These are phyloP conservation scores for Zosterops japonicus DNA, from an alignment of 2,113 vertebrate genomes.

Conservation along the genomic window DNA sequence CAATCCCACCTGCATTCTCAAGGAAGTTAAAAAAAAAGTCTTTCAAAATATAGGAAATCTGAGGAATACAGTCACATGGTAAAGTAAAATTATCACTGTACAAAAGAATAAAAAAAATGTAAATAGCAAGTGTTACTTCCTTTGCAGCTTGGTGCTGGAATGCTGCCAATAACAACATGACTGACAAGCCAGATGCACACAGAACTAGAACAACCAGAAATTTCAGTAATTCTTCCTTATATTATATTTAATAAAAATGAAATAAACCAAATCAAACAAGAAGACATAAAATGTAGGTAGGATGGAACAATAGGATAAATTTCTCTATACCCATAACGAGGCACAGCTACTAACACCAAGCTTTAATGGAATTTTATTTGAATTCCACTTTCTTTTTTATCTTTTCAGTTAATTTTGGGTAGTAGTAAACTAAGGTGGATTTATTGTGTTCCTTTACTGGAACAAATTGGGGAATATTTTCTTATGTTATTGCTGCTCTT, in stretches of 20 bases:
- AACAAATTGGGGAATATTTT: not conserved
- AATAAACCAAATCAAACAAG: not conserved
- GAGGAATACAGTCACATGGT: not conserved
- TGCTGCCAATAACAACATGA: not conserved
- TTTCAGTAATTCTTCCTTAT: not conserved
- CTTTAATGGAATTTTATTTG: not conserved
- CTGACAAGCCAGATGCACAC: not conserved
- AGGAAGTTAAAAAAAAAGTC: not conserved
- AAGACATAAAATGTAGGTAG: not conserved
- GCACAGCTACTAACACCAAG: not conserved
- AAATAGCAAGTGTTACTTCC: not conserved
- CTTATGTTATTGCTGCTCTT: not conserved
- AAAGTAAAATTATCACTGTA: not conserved
- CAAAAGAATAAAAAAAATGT: not conserved
- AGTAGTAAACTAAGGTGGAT: not conserved
- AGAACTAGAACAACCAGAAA: constrained; percentile 20
- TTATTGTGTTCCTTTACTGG: not conserved
- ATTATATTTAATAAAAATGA: not conserved
- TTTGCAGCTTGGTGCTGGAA: not conserved
- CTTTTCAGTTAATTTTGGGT: not conserved
- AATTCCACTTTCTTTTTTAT: not conserved
- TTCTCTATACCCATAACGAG: not conserved
- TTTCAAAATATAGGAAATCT: not conserved
- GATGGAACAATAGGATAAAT: not conserved
- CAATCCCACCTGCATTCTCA: not conserved